phyloP scores from a whole-genome alignment of 1,140 invertebrate species.

The Drosophila watanabei region DNA sequence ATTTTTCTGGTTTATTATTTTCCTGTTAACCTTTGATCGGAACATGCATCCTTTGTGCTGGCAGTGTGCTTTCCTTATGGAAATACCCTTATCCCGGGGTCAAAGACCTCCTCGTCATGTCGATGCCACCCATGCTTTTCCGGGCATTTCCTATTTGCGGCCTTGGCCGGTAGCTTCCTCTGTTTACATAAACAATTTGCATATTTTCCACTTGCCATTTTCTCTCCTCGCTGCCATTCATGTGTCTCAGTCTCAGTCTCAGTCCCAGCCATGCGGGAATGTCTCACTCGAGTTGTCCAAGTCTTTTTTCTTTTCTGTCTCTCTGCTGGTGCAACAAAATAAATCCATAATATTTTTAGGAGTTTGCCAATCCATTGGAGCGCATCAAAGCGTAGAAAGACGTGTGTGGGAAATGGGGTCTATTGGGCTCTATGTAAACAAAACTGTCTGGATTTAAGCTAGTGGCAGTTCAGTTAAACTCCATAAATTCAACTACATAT shows the following conservation, averaged over 20 bases:
- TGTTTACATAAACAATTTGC: conserved; percentile 76
- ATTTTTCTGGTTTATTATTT: conserved; percentile 37
- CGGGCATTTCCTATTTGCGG: conserved; percentile 63
- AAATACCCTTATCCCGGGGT: conserved; percentile 19
- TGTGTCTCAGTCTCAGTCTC: conserved; percentile 27
- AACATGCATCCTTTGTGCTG: too few relatives aligned
- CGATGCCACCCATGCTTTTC: conserved; percentile 55
- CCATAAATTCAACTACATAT: conserved; percentile 4
- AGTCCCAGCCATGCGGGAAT: too few relatives aligned
- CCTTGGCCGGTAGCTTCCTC: conserved; percentile 52
- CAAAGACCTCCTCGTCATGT: conserved; percentile 43
- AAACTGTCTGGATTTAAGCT: not conserved
- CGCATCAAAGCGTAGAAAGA: conserved; percentile 35
- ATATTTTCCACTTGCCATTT: conserved; percentile 32
- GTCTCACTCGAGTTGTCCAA: conserved; percentile 38
- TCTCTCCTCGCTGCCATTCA: conserved; percentile 11
- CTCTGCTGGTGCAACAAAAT: conserved; percentile 39
- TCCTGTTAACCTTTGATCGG: conserved; percentile 21
- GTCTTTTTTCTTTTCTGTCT: conserved; percentile 21
- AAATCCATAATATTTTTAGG: conserved; percentile 53
- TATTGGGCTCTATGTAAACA: conserved; percentile 10
- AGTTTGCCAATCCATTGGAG: conserved; percentile 39
- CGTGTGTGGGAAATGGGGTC: not conserved
- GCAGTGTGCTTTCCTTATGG: too few relatives aligned
- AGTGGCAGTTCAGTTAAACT: not conserved